Base-by-base conservation (phyloP, 2,113 vertebrate genomes). In the Bubo blakistoni region DNA sequence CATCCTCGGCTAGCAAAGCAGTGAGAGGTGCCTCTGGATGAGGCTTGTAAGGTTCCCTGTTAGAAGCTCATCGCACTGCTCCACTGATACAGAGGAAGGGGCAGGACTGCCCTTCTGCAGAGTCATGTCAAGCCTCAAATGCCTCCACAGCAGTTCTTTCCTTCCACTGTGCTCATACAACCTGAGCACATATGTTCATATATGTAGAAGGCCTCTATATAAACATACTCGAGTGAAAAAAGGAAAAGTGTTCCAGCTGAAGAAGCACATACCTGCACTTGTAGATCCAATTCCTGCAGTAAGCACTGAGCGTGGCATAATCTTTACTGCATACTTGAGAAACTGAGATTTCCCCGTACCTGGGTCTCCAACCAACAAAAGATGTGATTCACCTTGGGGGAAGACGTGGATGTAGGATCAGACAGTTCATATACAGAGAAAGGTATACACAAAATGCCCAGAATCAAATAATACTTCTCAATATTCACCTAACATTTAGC, bases 321-420 rank as follows among this genome's bases (percentile, higher is more conserved):
- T 99, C 97, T 99, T 99, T 17, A 98, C 98, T n/a, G 99, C 99
- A 32, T 99, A 99, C 97, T 99, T 99, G 74, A 99, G 98, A 96
- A 99, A 99, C 93, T 99, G 99, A 86, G 99, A 99, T 96, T 99
- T 99, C 49, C 99, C 99, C 7, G 99, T 99, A 12, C 99, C 99
- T 13, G 99, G 99, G 94, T 99, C 99, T 49, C 99, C 99, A 84
- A 99, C 99, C 91, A 99, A 96, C 96, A 99, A 91, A 96, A 99
- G 98, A 93, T 99, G 99, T 8, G 99, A 99, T 97, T 99, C 99
- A 42, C 99, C 99, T 99, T 81, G 65, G 20, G 79, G 88, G 19
- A 96, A 42, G 94, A 92, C 0, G 1, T 52, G 69, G 65, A 40
- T 20, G 49, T 47, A 67, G 51, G 42, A 81, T 38, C 1, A 85